Base-by-base conservation (phyloP, 1,140 invertebrate genomes). In the Solen grandis region DNA sequence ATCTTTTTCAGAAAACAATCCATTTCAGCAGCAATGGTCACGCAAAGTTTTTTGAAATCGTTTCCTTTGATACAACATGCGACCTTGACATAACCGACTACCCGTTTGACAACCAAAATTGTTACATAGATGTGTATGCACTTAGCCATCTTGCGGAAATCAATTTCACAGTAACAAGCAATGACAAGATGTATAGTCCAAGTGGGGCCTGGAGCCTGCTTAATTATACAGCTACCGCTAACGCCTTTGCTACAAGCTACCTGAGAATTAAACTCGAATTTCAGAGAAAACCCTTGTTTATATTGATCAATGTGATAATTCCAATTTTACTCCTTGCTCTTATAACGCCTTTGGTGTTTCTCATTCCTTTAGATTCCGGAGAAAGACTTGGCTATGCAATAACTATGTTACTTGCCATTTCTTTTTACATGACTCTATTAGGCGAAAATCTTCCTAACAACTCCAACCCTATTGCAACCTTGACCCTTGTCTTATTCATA, bases 11-110 rank as follows among this genome's bases (percentile, higher is more conserved):
- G n/a, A n/a, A n/a, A n/a, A n/a, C n/a, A n/a, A n/a, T n/a, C n/a
- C n/a, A n/a, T n/a, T n/a, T n/a, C n/a, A n/a, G n/a, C n/a, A n/a
- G n/a, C n/a, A n/a, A n/a, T n/a, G n/a, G n/a, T n/a, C n/a, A n/a
- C n/a, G n/a, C n/a, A n/a, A n/a, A n/a, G n/a, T n/a, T n/a, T n/a
- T n/a, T n/a, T n/a, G n/a, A n/a, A n/a, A n/a, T n/a, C n/a, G n/a
- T n/a, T n/a, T n/a, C n/a, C n/a, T n/a, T n/a, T n/a, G n/a, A 73
- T 31, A 87, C 79, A 14, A 81, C 80, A 1, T 86, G 86, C 1
- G 74, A 82, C 75, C 84, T 69, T 66, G 83, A 83, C 22, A 84
- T 73, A 29, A 84, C 80, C 38, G 87, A 62, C 5, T 85, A 73
- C 5, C 63, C 78, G 65, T 55, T 65, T 66, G 62, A 66, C 41